Conservation (phyloP, 2,113 vertebrate species). For the Gasterosteus aculeatus region DNA sequence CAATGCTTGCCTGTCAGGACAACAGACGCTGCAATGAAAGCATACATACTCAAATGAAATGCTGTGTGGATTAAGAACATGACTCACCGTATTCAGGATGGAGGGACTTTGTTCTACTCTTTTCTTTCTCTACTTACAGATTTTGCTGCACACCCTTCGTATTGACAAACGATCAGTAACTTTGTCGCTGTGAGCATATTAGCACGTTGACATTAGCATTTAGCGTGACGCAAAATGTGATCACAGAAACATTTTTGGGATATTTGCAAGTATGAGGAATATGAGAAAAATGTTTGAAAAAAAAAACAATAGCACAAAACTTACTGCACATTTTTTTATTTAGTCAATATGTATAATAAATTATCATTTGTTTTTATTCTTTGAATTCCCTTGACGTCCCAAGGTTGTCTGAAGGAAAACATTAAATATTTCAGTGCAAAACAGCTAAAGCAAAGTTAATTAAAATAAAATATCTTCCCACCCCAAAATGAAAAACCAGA, state of each 20-base stretch:
- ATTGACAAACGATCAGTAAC: no score
- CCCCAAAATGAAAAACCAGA: constrained; percentile 31
- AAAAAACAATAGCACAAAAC: background rate
- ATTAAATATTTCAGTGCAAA: constrained; percentile 74
- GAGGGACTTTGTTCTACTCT: no score
- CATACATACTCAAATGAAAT: background rate
- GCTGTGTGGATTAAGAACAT: background rate
- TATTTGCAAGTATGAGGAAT: background rate
- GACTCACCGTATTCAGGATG: no score
- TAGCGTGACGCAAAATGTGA: background rate
- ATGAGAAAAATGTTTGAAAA: background rate
- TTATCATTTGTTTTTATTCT: constrained; percentile 34
- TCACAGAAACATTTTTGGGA: background rate
- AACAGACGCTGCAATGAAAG: background rate
- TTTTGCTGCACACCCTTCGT: no score
- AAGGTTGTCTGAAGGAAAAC: constrained; percentile 49
- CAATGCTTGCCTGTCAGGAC: background rate
- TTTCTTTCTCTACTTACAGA: no score
- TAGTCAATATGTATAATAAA: constrained; percentile 67
- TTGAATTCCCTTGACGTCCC: constrained; percentile 42
- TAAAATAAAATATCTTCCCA: constrained; percentile 31
- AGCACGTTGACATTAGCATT: no score
- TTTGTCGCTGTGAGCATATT: no score
- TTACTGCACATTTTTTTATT: constrained; percentile 66
- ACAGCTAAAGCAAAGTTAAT: constrained; percentile 71